Conservation (phyloP, 2,113 vertebrate species). For the Silurus asotus region DNA sequence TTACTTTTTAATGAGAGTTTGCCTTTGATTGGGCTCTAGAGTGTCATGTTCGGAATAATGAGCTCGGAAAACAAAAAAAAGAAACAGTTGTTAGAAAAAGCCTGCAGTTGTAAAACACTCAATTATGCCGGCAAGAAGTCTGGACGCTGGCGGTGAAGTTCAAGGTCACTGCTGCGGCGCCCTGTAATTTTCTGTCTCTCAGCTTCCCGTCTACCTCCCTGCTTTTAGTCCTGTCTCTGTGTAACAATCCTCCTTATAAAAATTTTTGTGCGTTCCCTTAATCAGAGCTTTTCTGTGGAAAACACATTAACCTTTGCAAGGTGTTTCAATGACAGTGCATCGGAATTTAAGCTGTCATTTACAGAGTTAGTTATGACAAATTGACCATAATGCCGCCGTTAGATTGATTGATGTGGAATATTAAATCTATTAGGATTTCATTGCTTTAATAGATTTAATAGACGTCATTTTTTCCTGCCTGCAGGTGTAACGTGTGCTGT, state of each 20-base stretch:
- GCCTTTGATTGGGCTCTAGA: conserved; percentile 54
- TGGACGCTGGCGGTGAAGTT: conserved; percentile 32
- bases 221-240: conserved; percentile 14
- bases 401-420: conserved; percentile 59
- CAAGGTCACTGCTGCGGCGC: conserved; percentile 46
- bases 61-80: conserved; percentile 41
- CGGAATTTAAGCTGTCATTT: conserved; percentile 53
- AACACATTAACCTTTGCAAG: conserved; percentile 52
- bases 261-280: conserved; percentile 34
- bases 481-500: background rate
- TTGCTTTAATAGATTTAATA: conserved; percentile 43
- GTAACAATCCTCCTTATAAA: conserved; percentile 14
- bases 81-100: conserved; percentile 35
- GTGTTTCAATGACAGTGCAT: conserved; percentile 54
- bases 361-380: conserved; percentile 56
- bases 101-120: conserved; percentile 51
- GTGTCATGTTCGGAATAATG: conserved; percentile 47
- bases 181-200: conserved; percentile 40
- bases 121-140: conserved; percentile 40
- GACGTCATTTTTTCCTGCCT: conserved; percentile 43
- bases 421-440: conserved; percentile 53
- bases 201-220: conserved; percentile 9
- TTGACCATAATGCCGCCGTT: conserved; percentile 54
- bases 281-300: conserved; percentile 4
- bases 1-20: conserved; percentile 52